phyloP scores from a whole-genome alignment of 2,113 vertebrate species.

The Tiliqua scincoides region DNA sequence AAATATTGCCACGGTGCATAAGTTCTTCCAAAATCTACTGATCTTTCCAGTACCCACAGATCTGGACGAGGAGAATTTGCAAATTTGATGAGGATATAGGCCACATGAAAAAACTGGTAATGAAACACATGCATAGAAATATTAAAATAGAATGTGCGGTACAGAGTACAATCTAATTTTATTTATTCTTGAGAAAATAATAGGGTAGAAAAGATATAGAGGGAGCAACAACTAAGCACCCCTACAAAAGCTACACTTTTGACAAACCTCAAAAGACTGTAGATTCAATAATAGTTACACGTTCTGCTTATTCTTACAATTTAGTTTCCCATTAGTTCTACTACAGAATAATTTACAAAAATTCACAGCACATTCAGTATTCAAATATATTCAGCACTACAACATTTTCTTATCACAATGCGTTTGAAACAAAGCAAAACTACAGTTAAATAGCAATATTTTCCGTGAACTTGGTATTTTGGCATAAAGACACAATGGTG shows the following conservation, averaged over 20 bases:
- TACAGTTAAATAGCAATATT: not conserved
- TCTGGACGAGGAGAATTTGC: constrained; percentile 95
- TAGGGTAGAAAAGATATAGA: not conserved
- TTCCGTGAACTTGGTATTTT: not conserved
- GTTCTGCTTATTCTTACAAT: no score
- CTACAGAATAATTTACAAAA: no score
- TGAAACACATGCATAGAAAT: constrained; percentile 55
- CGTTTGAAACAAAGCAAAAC: not conserved
- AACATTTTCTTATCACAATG: not conserved
- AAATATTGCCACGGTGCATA: constrained; percentile 95
- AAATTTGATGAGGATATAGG: constrained; percentile 94
- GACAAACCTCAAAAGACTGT: not conserved
- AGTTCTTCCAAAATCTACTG: constrained; percentile 88
- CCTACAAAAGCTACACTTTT: not conserved
- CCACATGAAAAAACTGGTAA: constrained; percentile 92
- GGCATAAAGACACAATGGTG: not conserved
- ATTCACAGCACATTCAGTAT: no score
- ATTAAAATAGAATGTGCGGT: not conserved
- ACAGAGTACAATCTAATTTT: not conserved
- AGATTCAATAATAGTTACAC: not conserved
- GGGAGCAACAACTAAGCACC: no score
- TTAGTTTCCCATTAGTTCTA: no score
- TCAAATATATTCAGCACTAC: no score
- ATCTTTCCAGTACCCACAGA: constrained; percentile 93
- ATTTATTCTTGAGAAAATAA: not conserved